Base-by-base conservation (phyloP, 2,888 invertebrate genomes). In the Stictocephala bisonia region DNA sequence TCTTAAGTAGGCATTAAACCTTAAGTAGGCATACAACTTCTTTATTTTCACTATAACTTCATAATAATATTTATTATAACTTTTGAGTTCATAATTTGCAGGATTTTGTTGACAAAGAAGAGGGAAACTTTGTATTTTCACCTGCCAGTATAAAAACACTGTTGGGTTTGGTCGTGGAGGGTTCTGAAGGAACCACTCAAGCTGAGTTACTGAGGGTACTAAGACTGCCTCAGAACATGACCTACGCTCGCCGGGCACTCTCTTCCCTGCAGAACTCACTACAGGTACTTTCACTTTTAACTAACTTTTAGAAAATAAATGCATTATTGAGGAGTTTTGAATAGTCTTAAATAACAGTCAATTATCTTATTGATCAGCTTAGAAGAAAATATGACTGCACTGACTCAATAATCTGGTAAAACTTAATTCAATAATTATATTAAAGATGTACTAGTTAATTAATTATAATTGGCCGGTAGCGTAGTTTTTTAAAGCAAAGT, bases 91-190 rank as follows among this genome's bases (percentile, higher is more conserved):
- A n/a, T n/a, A n/a, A n/a, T n/a, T n/a, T n/a, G n/a, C n/a, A n/a
- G n/a, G n/a, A n/a, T n/a, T n/a, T n/a, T n/a, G 56, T 56, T 72
- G 29, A 74, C 78, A 7, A 9, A 2, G 29, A 56, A 7, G 2
- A 7, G 2, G 87, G 87, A 24, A 91, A 91, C 80, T 85, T 90
- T 31, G 85, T 91, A 80, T 82, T 90, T 1, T 91, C 91, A n/a
- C 90, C 91, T 15, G 87, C 88, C 72, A 90, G 90, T 80, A 85
- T 90, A 26, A 91, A 90, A 82, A 85, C 88, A 0, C 87, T 87
- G 0, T 81, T 92, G 58, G 88, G 87, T 4, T 87, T 90, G 86
- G 78, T 91, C 44, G 81, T 89, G 51, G 91, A 91, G 83, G 91
- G 89, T 20, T 87, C 90, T 0, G 81, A 80, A 9, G 90, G 89